Base-by-base conservation (phyloP, 1,140 invertebrate genomes). In the Campodea augens region DNA sequence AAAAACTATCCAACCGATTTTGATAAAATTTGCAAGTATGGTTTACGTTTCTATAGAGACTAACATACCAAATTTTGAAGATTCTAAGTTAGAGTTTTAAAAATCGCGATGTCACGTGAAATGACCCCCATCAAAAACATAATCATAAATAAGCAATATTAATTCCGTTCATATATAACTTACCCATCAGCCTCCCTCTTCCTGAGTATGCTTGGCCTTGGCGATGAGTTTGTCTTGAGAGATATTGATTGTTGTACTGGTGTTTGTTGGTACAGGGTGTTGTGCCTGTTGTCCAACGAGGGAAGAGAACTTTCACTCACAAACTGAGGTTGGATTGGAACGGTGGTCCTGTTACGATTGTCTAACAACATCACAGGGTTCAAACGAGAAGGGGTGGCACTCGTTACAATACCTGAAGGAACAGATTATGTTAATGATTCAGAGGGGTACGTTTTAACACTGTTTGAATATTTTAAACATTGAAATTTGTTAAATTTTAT, bases 171-270 rank as follows among this genome's bases (percentile, higher is more conserved):
- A 45, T 32, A 24, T 36, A 10, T 20, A 44, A 52, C 58, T 58
- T 52, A 68, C 67, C 60, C 62, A 45, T 76, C 73, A 52, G 67
- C 64, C 51, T 75, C 73, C 43, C 76, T 59, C 57, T 78, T 78
- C 44, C 75, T 61, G 20, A 78, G 58, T 55, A 79, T 78, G 53
- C 72, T 76, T 32, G 76, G 76, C 54, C 75, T 57, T 3, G 75
- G 75, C 25, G 75, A 77, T 19, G 74, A 68, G 49, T 71, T 74
- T 7, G 69, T 66, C 57, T 73, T 76, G 25, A 60, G 54, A 15
- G 51, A 43, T 19, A 52, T 49, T 43, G 27, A 27, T 22, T 44
- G 43, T 15, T 12, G 44, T 43, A 22, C 44, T 23, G 10, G 46
- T 49, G 4, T 46, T 42, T 41, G 47, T 44, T n/a, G n/a, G n/a